phyloP scores from a whole-genome alignment of 2,888 invertebrate species.

The Lithophane semibrunnea region DNA sequence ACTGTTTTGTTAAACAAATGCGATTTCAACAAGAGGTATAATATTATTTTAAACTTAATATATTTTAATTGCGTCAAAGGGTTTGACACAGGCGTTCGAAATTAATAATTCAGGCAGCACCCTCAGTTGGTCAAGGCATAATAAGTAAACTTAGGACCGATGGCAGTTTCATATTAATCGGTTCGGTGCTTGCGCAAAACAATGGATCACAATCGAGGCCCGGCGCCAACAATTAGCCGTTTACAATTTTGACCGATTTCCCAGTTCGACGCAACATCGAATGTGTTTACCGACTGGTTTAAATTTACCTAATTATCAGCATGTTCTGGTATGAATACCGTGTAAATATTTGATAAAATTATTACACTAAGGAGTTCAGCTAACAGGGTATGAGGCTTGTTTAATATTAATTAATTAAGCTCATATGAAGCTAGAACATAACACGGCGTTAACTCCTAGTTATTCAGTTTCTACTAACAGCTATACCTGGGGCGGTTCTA shows the following conservation, averaged over 20 bases:
- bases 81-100: constrained; percentile 38
- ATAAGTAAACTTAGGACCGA: constrained; percentile 61
- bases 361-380: constrained; percentile 78
- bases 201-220: constrained; percentile 53
- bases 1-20: constrained; percentile 40
- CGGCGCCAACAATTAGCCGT: constrained; percentile 38
- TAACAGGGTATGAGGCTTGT: constrained; percentile 79
- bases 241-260: constrained; percentile 57
- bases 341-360: constrained; percentile 81
- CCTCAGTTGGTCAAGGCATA: constrained; percentile 53
- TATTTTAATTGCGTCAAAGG: constrained; percentile 39
- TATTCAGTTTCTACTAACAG: constrained; percentile 69
- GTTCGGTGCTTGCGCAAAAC: constrained; percentile 48
- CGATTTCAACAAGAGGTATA: constrained; percentile 29
- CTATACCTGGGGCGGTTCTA: constrained; percentile 63
- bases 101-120: constrained; percentile 49
- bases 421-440: constrained; percentile 72
- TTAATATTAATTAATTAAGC: constrained; percentile 85
- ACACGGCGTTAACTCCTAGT: constrained; percentile 72
- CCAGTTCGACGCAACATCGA: constrained; percentile 48
- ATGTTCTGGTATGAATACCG: constrained; percentile 68
- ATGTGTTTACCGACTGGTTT: constrained; percentile 53
- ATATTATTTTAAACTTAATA: constrained; percentile 46
- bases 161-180: constrained; percentile 61
- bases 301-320: constrained; percentile 66